Evolutionary conservation across 2,797 vertebrate species (phyloP), one percentile per base, ranked within the genome.

Genomic region (Sebastes hubbsi): DNA sequence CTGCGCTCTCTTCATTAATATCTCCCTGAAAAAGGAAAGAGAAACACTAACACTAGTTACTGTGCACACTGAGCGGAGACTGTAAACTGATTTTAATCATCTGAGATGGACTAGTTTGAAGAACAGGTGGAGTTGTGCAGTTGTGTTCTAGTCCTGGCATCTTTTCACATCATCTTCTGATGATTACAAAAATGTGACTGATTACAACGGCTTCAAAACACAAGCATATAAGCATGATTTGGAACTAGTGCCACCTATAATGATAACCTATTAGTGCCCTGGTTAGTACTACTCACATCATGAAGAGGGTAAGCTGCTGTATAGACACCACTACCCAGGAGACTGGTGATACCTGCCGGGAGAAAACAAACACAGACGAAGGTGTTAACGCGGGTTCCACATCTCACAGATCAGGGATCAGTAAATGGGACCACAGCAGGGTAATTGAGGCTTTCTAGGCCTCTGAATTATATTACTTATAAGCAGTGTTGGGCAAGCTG

Each of bases 241-340:
- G 14, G 20, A 75, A 65, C 38, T 14, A 42, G 13, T 42, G 38
- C 38, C 38, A 42, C 38, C 38, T 42, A 38, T 65, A 42, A 27
- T 72, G 8, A 61, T 61, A 18, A 58, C 60, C 11, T 59, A 20
- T 22, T 9, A 8, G 5, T 24, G 4, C 0, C 25, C 63, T 8
- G 9, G 36, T 8, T 24, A 14, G 13, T 5, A 2, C 4, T 73
- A 97, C 98, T 99, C 92, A 99, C 98, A 34, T 99, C 98, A 72
- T 99, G 98, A 74, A 99, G 93, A 36, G 98, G 98, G 90, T 98
- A 99, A 0, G 98, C 97, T 54, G 98, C 98, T 5, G 95, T 96
- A 87, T 99, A 99, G 29, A 98, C 96, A 2, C 97, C 97, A 30
- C 97, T 98, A 72, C 97, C 97, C 86, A 99, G 96, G 68, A 99